Evolutionary conservation across 1,140 invertebrate species (phyloP).

Genomic region (Anastatus disparis): DNA sequence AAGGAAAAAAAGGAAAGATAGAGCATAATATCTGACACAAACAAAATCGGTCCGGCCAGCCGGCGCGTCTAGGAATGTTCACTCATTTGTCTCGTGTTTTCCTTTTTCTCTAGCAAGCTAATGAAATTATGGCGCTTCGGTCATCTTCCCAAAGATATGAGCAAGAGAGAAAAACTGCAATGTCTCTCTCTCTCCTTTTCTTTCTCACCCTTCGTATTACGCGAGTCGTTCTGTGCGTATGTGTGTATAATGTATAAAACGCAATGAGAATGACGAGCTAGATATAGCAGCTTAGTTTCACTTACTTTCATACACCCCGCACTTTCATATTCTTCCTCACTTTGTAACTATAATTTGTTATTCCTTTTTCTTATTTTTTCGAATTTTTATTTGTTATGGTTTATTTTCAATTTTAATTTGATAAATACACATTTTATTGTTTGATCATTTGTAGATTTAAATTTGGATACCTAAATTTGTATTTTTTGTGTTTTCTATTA

Average conservation of each 20-base stretch:
- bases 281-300: background rate
- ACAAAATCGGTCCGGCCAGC: conserved; percentile 62
- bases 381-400: too few species aligned
- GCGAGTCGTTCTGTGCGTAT: too few species aligned
- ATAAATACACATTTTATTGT: too few species aligned
- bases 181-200: too few species aligned
- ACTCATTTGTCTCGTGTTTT: conserved; percentile 63
- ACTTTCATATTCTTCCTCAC: background rate
- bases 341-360: background rate
- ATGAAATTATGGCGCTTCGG: conserved; percentile 64
- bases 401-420: too few species aligned
- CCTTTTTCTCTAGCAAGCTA: too few species aligned
- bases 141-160: conserved; percentile 28
- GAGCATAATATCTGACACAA: too few species aligned
- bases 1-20: too few species aligned
- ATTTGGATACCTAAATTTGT: too few species aligned
- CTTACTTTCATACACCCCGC: conserved; percentile 1
- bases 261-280: conserved; percentile 35
- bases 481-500: too few species aligned
- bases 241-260: background rate
- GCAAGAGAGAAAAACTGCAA: too few species aligned
- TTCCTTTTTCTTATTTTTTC: background rate
- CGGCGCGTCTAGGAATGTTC: conserved; percentile 64
- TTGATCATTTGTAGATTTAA: too few species aligned
- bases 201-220: conserved; percentile 1